phyloP scores from a whole-genome alignment of 1,140 invertebrate species.

The Anoplophora glabripennis region DNA sequence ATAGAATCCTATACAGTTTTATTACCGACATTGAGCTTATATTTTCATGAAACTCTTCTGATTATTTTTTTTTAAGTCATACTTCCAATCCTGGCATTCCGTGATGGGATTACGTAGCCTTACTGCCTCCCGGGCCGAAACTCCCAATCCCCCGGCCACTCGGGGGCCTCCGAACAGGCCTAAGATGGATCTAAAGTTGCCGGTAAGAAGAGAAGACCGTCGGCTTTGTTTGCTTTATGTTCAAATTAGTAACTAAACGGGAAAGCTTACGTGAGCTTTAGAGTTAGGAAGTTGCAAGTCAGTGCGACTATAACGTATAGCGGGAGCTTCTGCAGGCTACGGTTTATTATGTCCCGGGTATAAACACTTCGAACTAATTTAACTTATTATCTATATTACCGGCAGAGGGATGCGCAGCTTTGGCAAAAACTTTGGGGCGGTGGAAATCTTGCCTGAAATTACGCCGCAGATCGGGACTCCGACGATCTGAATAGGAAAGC shows the following conservation, averaged over 20 bases:
- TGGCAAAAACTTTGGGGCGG: no score
- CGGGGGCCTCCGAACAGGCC: background rate
- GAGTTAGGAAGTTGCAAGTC: conserved; percentile 35
- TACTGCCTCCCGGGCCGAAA: no score
- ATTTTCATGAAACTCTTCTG: no score
- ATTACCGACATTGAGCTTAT: no score
- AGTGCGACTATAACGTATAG: conserved; percentile 36
- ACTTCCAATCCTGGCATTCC: no score
- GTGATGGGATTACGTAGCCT: no score
- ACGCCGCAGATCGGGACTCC: no score
- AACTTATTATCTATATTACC: conserved; percentile 27
- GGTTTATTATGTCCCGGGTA: conserved; percentile 26
- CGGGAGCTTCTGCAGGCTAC: conserved; percentile 25
- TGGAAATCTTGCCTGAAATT: no score
- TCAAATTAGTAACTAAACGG: conserved; percentile 32
- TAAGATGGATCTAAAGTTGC: conserved; percentile 33
- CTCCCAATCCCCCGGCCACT: no score
- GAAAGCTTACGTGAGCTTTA: conserved; percentile 33
- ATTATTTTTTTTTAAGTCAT: no score
- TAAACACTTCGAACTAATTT: conserved; percentile 35
- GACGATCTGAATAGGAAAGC: no score
- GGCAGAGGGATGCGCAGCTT: background rate
- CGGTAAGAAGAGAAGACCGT: conserved; percentile 27
- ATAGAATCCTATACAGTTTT: no score
- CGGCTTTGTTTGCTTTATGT: conserved; percentile 37